Percentiles rank a stretch among this genome's conserved stretches.
phyloP scores from a whole-genome alignment of 2,113 vertebrate genomes.

The Pseudorhombus dupliciocellatus region DNA sequence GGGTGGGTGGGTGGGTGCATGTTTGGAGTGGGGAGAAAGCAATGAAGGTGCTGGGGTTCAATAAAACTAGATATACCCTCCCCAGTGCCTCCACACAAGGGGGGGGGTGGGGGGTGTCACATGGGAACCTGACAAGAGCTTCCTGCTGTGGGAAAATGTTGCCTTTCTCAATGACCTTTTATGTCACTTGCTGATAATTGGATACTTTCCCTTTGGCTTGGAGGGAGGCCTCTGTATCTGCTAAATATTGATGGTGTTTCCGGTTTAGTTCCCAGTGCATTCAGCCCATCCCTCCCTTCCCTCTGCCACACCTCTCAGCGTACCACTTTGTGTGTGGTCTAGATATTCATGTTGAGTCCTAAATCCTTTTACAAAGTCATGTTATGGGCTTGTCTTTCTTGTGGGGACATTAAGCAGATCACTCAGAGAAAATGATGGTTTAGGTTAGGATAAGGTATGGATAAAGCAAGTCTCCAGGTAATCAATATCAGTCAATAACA shows the following conservation, averaged over 20 bases:
- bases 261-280: conserved; percentile 65
- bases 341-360: neutral
- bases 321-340: conserved; percentile 71
- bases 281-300: conserved; percentile 25
- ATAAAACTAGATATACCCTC: conserved; percentile 18
- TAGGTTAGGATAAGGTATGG: neutral
- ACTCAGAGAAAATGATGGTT: neutral
- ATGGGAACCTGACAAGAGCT: conserved; percentile 16
- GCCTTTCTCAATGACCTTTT: conserved; percentile 20
- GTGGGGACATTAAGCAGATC: neutral
- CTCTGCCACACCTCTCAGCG: conserved; percentile 65
- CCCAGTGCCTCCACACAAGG: conserved; percentile 7
- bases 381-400: neutral
- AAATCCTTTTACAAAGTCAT: neutral
- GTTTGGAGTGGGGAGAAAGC: conserved; percentile 18
- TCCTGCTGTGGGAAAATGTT: neutral
- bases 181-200: conserved; percentile 20
- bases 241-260: conserved; percentile 70
- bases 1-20: conserved; percentile 25
- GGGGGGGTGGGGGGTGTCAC: neutral
- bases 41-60: conserved; percentile 16
- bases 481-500: too few species aligned
- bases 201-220: conserved; percentile 33
- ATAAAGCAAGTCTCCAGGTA: too few species aligned
- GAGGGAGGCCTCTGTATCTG: conserved; percentile 48